These are phyloP conservation scores for Orycteropus afer DNA, from an alignment of 2,113 vertebrate species.

Conservation along the genomic window DNA sequence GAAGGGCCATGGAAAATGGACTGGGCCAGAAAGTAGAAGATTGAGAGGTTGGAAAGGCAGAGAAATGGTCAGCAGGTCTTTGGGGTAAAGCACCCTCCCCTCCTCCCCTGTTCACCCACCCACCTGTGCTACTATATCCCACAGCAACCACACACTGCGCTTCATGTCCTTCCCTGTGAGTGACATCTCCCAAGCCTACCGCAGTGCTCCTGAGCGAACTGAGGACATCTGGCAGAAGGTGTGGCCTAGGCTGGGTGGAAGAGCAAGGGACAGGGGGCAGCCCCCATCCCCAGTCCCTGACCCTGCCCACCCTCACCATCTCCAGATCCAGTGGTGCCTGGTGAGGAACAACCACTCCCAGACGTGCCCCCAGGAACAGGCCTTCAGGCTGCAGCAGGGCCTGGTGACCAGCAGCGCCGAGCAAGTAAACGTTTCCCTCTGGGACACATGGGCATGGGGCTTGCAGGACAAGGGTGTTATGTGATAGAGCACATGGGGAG, in stretches of 20 bases:
- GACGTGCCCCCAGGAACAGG: constrained; percentile 93
- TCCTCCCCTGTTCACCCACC: background rate
- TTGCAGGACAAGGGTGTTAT: background rate
- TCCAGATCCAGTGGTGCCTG: constrained; percentile 93
- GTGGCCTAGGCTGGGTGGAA: background rate
- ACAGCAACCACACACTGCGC: constrained; percentile 93
- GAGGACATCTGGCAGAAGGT: constrained; percentile 95
- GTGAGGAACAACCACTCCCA: constrained; percentile 95
- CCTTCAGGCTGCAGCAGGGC: constrained; percentile 94
- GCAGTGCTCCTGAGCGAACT: constrained; percentile 90
- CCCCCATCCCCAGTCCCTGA: background rate
- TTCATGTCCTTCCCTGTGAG: constrained; percentile 95
- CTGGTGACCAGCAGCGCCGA: constrained; percentile 94
- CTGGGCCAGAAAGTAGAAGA: too few relatives aligned
- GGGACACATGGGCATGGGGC: background rate
- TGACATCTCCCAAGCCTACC: constrained; percentile 93
- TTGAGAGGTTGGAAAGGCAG: background rate
- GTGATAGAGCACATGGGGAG: background rate
- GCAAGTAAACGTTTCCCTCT: constrained; percentile 86
- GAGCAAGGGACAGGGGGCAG: background rate
- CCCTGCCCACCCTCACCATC: background rate
- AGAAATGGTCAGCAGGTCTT: background rate
- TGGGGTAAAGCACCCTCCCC: background rate
- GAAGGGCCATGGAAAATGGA: background rate
- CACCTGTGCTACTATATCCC: background rate